phyloP scores from a whole-genome alignment of 2,797 vertebrate species.

The Valencia hispanica region DNA sequence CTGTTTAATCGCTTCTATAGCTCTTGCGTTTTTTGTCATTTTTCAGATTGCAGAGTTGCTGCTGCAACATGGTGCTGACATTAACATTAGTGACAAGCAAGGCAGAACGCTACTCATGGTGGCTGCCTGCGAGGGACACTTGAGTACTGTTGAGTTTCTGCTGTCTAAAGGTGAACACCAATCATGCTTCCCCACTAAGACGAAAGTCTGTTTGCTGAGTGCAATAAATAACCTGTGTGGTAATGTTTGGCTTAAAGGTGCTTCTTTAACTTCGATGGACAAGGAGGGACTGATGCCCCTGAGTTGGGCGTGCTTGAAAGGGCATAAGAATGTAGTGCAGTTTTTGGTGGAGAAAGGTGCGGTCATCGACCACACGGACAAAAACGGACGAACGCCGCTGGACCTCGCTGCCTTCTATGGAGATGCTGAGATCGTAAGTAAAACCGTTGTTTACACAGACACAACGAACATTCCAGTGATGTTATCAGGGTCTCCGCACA shows the following conservation, averaged over 20 bases:
- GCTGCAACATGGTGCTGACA: constrained; percentile 88
- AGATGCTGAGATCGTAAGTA: constrained; percentile 94
- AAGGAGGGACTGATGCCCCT: constrained; percentile 95
- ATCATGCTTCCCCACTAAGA: neutral
- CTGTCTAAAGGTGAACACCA: constrained; percentile 89
- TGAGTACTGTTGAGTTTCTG: constrained; percentile 94
- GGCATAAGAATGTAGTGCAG: constrained; percentile 92
- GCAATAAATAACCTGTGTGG: neutral
- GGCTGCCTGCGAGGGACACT: constrained; percentile 94
- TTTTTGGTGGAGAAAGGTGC: constrained; percentile 94
- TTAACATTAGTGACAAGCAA: constrained; percentile 95
- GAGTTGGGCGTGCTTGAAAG: constrained; percentile 98
- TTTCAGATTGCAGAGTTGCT: constrained; percentile 91
- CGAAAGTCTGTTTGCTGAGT: neutral
- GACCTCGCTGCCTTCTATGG: constrained; percentile 98
- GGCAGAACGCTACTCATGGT: constrained; percentile 97
- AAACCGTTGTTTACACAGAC: neutral
- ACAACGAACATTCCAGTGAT: constrained; percentile 13
- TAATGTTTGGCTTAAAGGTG: constrained; percentile 79
- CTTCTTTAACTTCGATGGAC: constrained; percentile 90
- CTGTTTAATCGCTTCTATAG: neutral
- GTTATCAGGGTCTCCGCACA: neutral
- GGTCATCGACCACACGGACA: constrained; percentile 94
- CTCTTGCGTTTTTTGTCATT: constrained; percentile 7
- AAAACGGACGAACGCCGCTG: constrained; percentile 94